These are phyloP conservation scores for Mactromeris polynyma DNA, from an alignment of 2,888 invertebrate species.

Conservation along the genomic window DNA sequence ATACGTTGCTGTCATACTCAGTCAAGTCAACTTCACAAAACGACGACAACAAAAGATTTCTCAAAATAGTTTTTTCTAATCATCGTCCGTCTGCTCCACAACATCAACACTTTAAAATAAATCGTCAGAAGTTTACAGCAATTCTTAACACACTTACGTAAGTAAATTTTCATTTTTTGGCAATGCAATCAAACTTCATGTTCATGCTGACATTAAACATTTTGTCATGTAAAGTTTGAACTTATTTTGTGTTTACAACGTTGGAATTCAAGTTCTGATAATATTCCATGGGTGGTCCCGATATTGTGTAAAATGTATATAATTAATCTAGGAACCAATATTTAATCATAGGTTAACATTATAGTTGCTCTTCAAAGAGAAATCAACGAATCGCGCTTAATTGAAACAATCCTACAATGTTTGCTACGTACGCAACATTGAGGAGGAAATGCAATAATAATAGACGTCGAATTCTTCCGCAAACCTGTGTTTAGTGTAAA, in stretches of 20 bases:
- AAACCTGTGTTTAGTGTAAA: not conserved
- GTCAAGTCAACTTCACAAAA: too few species aligned
- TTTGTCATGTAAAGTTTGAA: constrained; percentile 1
- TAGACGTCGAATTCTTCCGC: not conserved
- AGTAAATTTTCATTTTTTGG: not conserved
- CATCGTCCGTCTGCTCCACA: not conserved
- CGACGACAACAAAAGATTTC: too few species aligned
- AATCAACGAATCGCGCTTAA: not conserved
- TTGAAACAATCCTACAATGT: not conserved
- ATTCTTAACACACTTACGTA: not conserved
- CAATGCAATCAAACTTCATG: not conserved
- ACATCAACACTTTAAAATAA: not conserved
- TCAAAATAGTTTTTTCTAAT: too few species aligned
- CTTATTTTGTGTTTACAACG: not conserved
- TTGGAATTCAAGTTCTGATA: not conserved
- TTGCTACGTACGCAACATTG: not conserved
- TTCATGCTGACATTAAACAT: not conserved
- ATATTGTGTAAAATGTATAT: not conserved
- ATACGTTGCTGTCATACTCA: too few species aligned
- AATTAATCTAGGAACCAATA: constrained; percentile 10
- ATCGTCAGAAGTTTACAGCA: not conserved
- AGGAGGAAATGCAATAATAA: not conserved
- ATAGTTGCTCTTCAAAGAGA: not conserved
- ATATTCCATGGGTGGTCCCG: constrained; percentile 3
- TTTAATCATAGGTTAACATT: constrained; percentile 3